Evolutionary conservation across 1,140 invertebrate species (phyloP).

Genomic region (Melitaea cinxia): DNA sequence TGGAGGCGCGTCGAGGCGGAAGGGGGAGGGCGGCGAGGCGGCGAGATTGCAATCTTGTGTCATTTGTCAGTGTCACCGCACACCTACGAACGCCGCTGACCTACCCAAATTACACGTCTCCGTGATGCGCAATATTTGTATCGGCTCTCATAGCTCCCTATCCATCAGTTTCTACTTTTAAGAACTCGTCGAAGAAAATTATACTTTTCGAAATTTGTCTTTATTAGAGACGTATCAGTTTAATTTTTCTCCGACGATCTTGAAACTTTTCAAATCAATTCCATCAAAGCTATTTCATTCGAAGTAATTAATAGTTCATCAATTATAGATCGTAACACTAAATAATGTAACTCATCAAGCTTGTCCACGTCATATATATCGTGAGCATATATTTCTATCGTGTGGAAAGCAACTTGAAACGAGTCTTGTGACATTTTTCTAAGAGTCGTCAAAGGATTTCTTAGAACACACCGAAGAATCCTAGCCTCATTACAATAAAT

Average conservation of each 20-base stretch:
- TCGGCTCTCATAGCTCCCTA: neutral
- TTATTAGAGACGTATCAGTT: neutral
- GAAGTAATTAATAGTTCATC: neutral
- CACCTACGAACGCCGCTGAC: slow-evolving; percentile 62
- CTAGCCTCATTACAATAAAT: slow-evolving; percentile 78
- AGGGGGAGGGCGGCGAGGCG: slow-evolving; percentile 42
- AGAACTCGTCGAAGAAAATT: neutral
- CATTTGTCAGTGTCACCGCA: slow-evolving; percentile 78
- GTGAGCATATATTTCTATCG: slow-evolving; percentile 10
- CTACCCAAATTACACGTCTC: slow-evolving; percentile 61
- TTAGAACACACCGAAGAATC: slow-evolving; percentile 65
- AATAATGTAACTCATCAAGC: neutral
- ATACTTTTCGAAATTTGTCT: neutral
- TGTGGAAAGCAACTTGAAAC: neutral
- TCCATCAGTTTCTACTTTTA: neutral
- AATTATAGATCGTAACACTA: neutral
- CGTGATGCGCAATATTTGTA: slow-evolving; percentile 11
- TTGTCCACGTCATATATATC: neutral
- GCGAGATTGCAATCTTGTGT: slow-evolving; percentile 77
- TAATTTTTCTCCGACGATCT: too few relatives aligned
- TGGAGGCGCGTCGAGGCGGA: slow-evolving; percentile 69
- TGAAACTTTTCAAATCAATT: too few relatives aligned
- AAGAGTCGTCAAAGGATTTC: slow-evolving; percentile 68
- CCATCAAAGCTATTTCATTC: neutral
- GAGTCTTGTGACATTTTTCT: slow-evolving; percentile 60